A percentile compares a stretch with the other conserved stretches of the same genome.
phyloP scores from a whole-genome alignment of 2,888 invertebrate genomes.

The Cerastoderma edule region DNA sequence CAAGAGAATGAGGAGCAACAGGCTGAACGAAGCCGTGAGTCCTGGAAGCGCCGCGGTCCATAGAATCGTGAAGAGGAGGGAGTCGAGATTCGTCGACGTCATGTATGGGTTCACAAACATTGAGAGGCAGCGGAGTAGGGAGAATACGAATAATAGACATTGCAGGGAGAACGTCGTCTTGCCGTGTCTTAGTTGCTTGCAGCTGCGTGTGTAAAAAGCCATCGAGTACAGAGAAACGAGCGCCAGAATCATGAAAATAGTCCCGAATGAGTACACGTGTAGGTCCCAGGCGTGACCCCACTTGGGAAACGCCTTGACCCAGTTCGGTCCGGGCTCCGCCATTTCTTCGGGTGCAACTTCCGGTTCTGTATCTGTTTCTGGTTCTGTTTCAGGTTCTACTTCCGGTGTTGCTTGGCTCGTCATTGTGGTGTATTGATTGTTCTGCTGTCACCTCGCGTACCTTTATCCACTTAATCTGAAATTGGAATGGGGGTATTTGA shows the following conservation, averaged over 20 bases:
- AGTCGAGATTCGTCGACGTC: slow-evolving; percentile 38
- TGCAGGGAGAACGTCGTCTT: slow-evolving; percentile 67
- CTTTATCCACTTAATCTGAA: too few species aligned
- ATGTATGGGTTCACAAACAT: slow-evolving; percentile 70
- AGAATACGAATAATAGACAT: slow-evolving; percentile 64
- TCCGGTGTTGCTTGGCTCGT: too few species aligned
- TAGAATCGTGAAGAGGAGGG: slow-evolving; percentile 53
- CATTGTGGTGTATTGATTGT: too few species aligned
- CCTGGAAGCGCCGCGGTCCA: slow-evolving; percentile 72
- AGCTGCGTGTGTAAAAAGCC: slow-evolving; percentile 46
- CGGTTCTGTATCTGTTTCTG: slow-evolving; percentile 23
- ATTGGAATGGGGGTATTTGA: too few species aligned
- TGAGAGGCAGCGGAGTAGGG: slow-evolving; percentile 53
- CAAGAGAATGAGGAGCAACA: slow-evolving; percentile 70
- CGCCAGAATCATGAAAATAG: slow-evolving; percentile 51
- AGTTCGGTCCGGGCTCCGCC: slow-evolving; percentile 73
- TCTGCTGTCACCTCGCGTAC: too few species aligned
- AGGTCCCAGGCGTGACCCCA: slow-evolving; percentile 73
- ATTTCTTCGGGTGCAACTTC: slow-evolving; percentile 48
- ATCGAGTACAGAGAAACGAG: slow-evolving; percentile 50
- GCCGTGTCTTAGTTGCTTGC: slow-evolving; percentile 37
- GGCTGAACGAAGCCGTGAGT: slow-evolving; percentile 70
- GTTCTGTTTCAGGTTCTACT: slow-evolving; percentile 27
- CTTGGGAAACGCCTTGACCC: slow-evolving; percentile 60
- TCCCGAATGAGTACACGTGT: slow-evolving; percentile 68